Evolutionary conservation across 2,888 invertebrate genomes (phyloP), one percentile per base, ranked within the genome.

Genomic region (Mycalesis mineus): DNA sequence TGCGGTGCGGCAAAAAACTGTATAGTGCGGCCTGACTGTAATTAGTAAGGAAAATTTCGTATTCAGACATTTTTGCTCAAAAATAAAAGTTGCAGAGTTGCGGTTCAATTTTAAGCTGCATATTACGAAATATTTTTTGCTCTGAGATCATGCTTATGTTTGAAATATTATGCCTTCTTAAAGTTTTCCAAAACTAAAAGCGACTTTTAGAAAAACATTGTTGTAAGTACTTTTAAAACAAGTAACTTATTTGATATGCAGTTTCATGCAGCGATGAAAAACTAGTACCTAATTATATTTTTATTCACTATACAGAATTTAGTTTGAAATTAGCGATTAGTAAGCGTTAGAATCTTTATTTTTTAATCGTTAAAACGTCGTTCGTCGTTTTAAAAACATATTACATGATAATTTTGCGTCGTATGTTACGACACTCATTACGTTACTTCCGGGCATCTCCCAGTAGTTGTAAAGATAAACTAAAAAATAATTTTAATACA

Each of bases 11-110:
- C 17, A 44, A 7, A 49, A 40, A 54, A 55, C 49, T 50, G 50
- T 41, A 33, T 47, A 49, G 49, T 29, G 49, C 31, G 45, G 50
- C 11, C 50, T 40, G 37, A 36, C 45, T 58, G 54, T 55, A 58
- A 58, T 58, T 50, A 58, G 54, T 49, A 39, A 55, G 48, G 44
- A 58, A 48, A 55, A 49, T 55, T 55, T 50, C 36, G 50, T 49
- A 55, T 55, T 55, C 55, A 55, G 42, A 55, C n/a, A 42, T 50
- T 55, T 48, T 55, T 55, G 41, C 42, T 49, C 49, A 37, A 55
- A 55, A 55, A 55, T 50, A 49, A 51, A 51, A 51, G 50, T 51
- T 51, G 40, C 50, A 15, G 50, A 51, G 40, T 51, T 41, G 50
- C 29, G 50, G 40, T 40, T 40, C 40, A 51, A 51, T 40, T 51